These are phyloP conservation scores for Hypotaenidia okinawae DNA, from an alignment of 2,797 vertebrate genomes.

Conservation along the genomic window DNA sequence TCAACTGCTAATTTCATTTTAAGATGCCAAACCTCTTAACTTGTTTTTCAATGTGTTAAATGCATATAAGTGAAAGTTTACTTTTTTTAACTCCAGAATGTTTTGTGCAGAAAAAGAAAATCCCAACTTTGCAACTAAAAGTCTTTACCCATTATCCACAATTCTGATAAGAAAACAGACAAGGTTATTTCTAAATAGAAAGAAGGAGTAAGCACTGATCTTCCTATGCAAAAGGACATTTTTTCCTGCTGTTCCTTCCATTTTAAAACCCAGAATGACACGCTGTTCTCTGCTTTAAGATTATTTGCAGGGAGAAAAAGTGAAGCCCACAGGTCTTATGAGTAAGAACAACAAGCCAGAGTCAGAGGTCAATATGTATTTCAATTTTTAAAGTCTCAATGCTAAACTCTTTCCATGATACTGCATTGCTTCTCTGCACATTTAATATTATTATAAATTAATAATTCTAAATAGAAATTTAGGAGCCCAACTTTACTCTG, in stretches of 20 bases:
- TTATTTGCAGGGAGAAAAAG: background rate
- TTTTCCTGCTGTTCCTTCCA: background rate
- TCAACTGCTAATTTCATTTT: background rate
- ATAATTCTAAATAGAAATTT: background rate
- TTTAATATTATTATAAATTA: background rate
- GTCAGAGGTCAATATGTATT: background rate
- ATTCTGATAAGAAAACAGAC: background rate
- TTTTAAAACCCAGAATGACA: background rate
- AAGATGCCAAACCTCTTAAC: background rate
- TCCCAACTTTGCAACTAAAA: background rate
- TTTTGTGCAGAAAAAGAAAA: background rate
- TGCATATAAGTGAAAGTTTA: background rate
- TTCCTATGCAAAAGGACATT: background rate
- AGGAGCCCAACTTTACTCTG: background rate
- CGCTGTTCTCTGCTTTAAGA: background rate
- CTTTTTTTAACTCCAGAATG: background rate
- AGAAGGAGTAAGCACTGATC: background rate
- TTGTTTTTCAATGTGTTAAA: background rate
- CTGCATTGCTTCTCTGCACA: background rate
- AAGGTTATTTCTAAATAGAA: background rate
- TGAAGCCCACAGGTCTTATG: background rate
- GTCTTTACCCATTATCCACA: background rate
- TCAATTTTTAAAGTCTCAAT: background rate
- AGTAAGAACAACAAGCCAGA: background rate
- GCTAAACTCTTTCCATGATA: background rate